Evolutionary conservation across 2,797 vertebrate species (phyloP), one percentile per base, ranked within the genome.

Genomic region (Botia almorhae): DNA sequence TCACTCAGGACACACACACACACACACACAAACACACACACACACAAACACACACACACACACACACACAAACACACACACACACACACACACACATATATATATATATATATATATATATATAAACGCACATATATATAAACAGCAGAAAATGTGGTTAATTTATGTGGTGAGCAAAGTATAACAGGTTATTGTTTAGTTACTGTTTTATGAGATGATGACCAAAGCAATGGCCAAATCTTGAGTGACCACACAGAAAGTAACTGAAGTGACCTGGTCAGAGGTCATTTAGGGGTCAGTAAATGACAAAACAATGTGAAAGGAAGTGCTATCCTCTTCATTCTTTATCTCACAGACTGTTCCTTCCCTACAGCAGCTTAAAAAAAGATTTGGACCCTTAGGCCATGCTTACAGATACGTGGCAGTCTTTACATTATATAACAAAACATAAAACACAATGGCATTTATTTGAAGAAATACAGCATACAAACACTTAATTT

Each of bases 71-170:
- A n/a, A n/a, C n/a, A n/a, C n/a, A n/a, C n/a, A n/a, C n/a, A n/a
- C n/a, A n/a, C n/a, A n/a, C n/a, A n/a, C n/a, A n/a, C n/a, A n/a
- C n/a, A n/a, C n/a, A n/a, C n/a, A n/a, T n/a, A n/a, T n/a, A n/a
- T n/a, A n/a, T n/a, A n/a, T n/a, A n/a, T n/a, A n/a, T n/a, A n/a
- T n/a, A n/a, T n/a, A n/a, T n/a, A n/a, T n/a, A n/a, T n/a, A n/a
- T n/a, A n/a, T n/a, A n/a, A n/a, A 21, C 0, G 21, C 56, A 13
- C 19, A 33, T 7, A 39, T 7, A 39, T 7, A 39, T 5, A 43
- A 43, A 43, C 39, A 61, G 53, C 60, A 78, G 29, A 60, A 74
- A 69, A 58, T 81, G 73, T 76, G 26, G 6, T 74, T 69, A 60
- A 75, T 4, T 50, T 36, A 68, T 68, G 55, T 50, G 72, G 12